Base-by-base conservation (phyloP, 53 echinoderm and acorn worm genomes). In the Arbacia lixula region DNA sequence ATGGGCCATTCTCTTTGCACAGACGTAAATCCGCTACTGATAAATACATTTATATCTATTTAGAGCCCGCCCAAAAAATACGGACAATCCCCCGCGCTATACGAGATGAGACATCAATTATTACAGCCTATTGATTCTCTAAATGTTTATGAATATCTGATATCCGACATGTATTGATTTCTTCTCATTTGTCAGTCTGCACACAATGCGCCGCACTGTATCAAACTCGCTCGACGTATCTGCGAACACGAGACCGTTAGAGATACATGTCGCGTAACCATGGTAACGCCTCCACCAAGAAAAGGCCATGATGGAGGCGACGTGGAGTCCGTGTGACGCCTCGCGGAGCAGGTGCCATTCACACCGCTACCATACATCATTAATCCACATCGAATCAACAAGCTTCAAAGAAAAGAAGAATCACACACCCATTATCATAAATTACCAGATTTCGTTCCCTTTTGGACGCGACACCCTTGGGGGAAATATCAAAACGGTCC, bases 331-430 rank as follows among this genome's bases (percentile, higher is more conserved):
- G 72, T 34, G 32, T 53, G 30, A 6, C 50, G 72, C 52, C 20
- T 69, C 33, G 51, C 46, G 22, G 9, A n/a, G 51, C 74, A 74
- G 74, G 74, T 74, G 74, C 35, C 74, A 53, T 74, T 74, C 74
- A 74, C 53, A 74, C 74, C 0, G n/a, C 12, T 31, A n/a, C 53
- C 53, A 4, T 32, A 52, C 35, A 74, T 74, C 53, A 33, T 74
- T 74, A 51, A 74, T 74, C 26, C 52, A 74, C 33, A 50, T 53
- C 52, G 74, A 74, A 74, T 74, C 50, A 74, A 74, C 52, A n/a
- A 74, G 74, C 52, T 20, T 34, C 53, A 74, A 34, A 53, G 50
- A 46, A n/a, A n/a, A n/a, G n/a, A n/a, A n/a, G n/a, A n/a, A 69
- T 40, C 42, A 42, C 53, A 16, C 35, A 52, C 11, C 34, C 74